A percentile compares a stretch with the other conserved stretches of the same genome.
Evolutionary conservation across 2,888 invertebrate genomes (phyloP).

Genomic region (Rhopalosiphum nymphaeae): DNA sequence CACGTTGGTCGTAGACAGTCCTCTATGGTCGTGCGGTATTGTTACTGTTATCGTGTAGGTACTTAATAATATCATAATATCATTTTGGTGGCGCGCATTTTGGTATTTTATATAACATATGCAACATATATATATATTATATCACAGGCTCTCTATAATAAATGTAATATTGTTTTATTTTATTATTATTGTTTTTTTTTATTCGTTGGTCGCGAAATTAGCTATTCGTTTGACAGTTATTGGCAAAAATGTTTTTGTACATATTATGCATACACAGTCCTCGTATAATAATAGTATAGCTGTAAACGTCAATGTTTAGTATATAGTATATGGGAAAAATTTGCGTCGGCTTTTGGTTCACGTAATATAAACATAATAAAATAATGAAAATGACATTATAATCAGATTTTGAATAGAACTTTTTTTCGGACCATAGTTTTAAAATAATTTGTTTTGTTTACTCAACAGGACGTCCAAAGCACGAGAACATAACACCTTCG

Average conservation of each 20-base stretch:
- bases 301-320: conserved; percentile 27
- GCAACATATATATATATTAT: too few relatives aligned
- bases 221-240: conserved; percentile 3
- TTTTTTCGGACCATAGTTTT: neutral
- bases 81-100: neutral
- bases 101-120: neutral
- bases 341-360: conserved; percentile 18
- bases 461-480: neutral
- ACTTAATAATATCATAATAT: conserved; percentile 27
- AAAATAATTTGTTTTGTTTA: neutral
- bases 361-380: neutral
- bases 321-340: neutral
- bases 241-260: neutral
- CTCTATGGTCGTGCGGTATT: neutral
- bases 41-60: conserved; percentile 10
- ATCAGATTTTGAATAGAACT: neutral
- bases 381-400: neutral
- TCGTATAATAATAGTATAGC: neutral
- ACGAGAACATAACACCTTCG: neutral
- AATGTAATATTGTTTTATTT: neutral
- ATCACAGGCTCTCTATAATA: neutral
- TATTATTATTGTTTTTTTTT: conserved; percentile 11
- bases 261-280: neutral
- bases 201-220: neutral
- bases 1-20: neutral